Conservation (phyloP, 2,888 invertebrate genomes). For the Plagodis pulveraria region DNA sequence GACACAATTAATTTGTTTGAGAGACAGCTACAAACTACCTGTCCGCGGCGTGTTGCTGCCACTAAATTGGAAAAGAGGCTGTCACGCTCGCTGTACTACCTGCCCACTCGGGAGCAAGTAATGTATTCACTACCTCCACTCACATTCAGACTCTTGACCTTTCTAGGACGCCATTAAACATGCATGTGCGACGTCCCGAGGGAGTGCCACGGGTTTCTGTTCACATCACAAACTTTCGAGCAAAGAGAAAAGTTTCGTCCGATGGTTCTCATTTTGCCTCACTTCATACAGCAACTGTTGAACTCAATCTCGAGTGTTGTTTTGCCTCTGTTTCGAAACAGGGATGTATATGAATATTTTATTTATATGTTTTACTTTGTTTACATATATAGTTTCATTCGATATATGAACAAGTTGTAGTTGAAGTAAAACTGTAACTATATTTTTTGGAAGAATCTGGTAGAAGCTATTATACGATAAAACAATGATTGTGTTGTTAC, state of each 20-base stretch:
- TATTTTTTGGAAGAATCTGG: not conserved
- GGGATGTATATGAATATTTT: constrained; percentile 44
- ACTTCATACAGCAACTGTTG: constrained; percentile 59
- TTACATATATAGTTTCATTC: constrained; percentile 24
- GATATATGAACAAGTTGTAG: constrained; percentile 11
- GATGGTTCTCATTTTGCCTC: constrained; percentile 70
- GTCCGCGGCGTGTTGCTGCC: constrained; percentile 65
- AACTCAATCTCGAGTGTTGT: constrained; percentile 55
- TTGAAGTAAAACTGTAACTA: constrained; percentile 2
- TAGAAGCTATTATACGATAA: too few relatives aligned
- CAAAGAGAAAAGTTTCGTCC: constrained; percentile 77
- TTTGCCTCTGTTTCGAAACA: constrained; percentile 47
- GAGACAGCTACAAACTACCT: constrained; percentile 81
- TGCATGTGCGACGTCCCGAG: constrained; percentile 74
- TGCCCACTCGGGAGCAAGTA: constrained; percentile 68
- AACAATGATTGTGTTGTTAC: too few relatives aligned
- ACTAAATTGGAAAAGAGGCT: constrained; percentile 73
- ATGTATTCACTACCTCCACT: constrained; percentile 77
- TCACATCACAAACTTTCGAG: constrained; percentile 74
- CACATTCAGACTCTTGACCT: constrained; percentile 79
- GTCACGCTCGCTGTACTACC: constrained; percentile 58
- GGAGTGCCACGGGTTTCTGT: constrained; percentile 69
- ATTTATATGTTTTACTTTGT: constrained; percentile 29
- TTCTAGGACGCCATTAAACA: constrained; percentile 81
- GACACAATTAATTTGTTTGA: constrained; percentile 82